These are phyloP conservation scores for Darwinula stevensoni DNA, from an alignment of 2,888 invertebrate genomes.

Conservation along the genomic window DNA sequence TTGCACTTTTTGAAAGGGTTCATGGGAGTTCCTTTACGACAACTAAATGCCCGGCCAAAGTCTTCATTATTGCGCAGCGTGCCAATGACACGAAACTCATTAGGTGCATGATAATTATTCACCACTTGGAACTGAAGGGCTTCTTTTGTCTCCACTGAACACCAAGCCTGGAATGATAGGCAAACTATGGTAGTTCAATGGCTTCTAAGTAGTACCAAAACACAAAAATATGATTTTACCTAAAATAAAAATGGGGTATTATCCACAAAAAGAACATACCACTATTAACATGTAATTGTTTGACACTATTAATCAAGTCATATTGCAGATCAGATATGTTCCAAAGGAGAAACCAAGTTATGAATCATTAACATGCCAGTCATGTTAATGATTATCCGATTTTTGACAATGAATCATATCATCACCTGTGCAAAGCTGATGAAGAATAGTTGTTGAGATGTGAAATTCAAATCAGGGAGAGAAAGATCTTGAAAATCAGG, in stretches of 20 bases:
- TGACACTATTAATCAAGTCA: too few species aligned
- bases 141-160: constrained; percentile 57
- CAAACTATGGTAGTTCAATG: too few species aligned
- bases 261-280: too few species aligned
- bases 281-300: too few species aligned
- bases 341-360: too few species aligned
- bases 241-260: too few species aligned
- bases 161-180: constrained; percentile 67
- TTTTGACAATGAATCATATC: too few species aligned
- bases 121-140: constrained; percentile 52
- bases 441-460: constrained; percentile 14
- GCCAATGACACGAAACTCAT: constrained; percentile 55
- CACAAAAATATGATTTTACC: too few species aligned
- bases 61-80: constrained; percentile 56
- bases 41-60: constrained; percentile 48
- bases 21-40: constrained; percentile 42
- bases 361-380: too few species aligned
- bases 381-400: too few species aligned
- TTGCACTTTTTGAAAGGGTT: constrained; percentile 57
- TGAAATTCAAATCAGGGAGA: constrained; percentile 16
- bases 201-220: too few species aligned
- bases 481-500: constrained; percentile 26
- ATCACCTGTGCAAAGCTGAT: constrained; percentile 14
- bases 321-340: too few species aligned
- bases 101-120: constrained; percentile 72